phyloP scores from a whole-genome alignment of 2,797 vertebrate species.

The Chiroxiphia lanceolata region DNA sequence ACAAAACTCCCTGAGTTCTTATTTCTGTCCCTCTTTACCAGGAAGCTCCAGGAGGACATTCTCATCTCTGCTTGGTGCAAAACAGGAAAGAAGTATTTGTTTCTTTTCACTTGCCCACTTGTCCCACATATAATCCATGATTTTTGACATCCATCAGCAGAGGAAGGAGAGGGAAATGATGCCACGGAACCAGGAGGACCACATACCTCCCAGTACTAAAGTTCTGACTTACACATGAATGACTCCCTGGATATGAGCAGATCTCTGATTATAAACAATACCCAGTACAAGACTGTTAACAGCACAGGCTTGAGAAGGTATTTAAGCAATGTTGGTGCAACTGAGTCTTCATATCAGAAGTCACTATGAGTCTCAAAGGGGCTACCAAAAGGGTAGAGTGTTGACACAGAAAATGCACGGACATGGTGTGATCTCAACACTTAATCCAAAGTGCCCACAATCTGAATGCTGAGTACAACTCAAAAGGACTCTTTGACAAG shows the following conservation, averaged over 20 bases:
- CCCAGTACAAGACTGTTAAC: background rate
- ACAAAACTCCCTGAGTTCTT: background rate
- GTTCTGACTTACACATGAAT: background rate
- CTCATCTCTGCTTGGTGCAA: background rate
- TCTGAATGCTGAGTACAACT: fast-evolving
- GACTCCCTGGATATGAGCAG: background rate
- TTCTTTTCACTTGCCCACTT: background rate
- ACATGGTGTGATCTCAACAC: background rate
- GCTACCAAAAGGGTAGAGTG: background rate
- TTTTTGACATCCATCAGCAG: background rate
- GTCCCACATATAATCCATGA: background rate
- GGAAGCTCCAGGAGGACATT: background rate
- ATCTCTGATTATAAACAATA: background rate
- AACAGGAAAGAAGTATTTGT: background rate
- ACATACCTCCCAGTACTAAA: background rate
- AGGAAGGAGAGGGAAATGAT: background rate
- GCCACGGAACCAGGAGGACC: background rate
- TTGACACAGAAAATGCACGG: background rate
- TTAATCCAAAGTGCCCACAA: background rate
- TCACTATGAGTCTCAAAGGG: background rate
- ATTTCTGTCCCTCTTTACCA: background rate
- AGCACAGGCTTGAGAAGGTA: background rate
- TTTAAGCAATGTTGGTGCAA: fast-evolving
- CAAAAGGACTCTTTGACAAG: background rate
- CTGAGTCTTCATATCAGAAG: background rate